Evolutionary conservation across 2,797 vertebrate species (phyloP).

Genomic region (Setipinna tenuifilis): DNA sequence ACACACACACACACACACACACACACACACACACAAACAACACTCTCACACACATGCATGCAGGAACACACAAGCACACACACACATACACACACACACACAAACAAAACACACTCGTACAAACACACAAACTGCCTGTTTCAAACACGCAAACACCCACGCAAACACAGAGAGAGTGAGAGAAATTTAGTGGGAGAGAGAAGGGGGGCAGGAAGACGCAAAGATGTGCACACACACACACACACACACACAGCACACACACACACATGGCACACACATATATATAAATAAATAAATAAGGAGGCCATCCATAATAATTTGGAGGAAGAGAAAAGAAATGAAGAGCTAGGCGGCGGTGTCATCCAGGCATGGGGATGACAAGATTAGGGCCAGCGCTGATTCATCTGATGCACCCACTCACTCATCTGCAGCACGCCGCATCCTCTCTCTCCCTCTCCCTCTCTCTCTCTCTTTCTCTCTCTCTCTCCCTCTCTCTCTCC

Average conservation of each 20-base stretch:
- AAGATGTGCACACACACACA: not conserved
- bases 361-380: conserved; percentile 72
- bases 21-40: too few relatives aligned
- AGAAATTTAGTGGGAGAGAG: too few relatives aligned
- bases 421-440: conserved; percentile 45
- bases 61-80: too few relatives aligned
- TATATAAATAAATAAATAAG: conserved; percentile 39
- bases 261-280: not conserved
- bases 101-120: not conserved
- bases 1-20: too few relatives aligned
- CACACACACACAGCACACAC: not conserved
- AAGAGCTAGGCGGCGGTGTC: conserved; percentile 64
- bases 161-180: too few relatives aligned
- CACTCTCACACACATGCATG: not conserved
- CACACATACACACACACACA: too few relatives aligned
- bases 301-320: conserved; percentile 78
- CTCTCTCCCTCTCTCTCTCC: not conserved
- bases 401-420: conserved; percentile 67
- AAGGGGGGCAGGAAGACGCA: too few relatives aligned
- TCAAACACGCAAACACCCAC: too few relatives aligned
- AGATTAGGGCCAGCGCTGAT: conserved; percentile 75
- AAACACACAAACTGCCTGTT: not conserved
- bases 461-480: not conserved
- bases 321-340: conserved; percentile 60
- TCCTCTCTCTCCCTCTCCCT: conserved; percentile 31